A percentile compares a stretch with the other conserved stretches of the same genome.
These are phyloP conservation scores for Halcyon leucocephala DNA, from an alignment of 2,797 vertebrate species.

Conservation along the genomic window DNA sequence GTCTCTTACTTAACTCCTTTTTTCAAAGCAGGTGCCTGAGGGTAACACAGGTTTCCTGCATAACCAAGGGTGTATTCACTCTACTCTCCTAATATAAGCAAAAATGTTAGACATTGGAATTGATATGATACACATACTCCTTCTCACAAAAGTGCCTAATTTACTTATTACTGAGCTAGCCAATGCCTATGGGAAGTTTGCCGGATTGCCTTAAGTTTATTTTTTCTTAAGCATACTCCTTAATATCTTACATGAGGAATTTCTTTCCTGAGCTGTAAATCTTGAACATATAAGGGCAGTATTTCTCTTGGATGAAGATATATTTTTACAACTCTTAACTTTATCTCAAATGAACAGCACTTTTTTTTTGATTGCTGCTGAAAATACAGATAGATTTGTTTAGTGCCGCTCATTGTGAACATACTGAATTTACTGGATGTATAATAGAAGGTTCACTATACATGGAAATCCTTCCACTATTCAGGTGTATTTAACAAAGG, in stretches of 20 bases:
- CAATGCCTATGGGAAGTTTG: background rate
- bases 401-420: background rate
- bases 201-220: background rate
- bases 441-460: background rate
- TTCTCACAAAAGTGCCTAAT: background rate
- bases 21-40: conserved; percentile 23
- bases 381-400: background rate
- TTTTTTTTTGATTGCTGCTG: background rate
- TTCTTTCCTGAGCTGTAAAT: conserved; percentile 28
- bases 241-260: conserved; percentile 5
- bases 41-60: conserved; percentile 10
- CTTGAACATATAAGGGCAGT: background rate
- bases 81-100: background rate
- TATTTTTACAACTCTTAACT: conserved; percentile 18
- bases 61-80: background rate
- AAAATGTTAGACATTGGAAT: background rate
- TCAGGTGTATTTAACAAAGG: background rate
- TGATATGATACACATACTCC: background rate
- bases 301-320: background rate
- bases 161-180: background rate
- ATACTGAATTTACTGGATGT: background rate
- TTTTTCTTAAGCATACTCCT: conserved; percentile 3
- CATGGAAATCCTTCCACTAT: background rate
- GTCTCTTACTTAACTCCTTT: background rate
- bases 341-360: background rate